Percentiles rank a stretch among this genome's conserved stretches.
phyloP scores from a whole-genome alignment of 2,888 invertebrate species.

The Diaprepes abbreviatus region DNA sequence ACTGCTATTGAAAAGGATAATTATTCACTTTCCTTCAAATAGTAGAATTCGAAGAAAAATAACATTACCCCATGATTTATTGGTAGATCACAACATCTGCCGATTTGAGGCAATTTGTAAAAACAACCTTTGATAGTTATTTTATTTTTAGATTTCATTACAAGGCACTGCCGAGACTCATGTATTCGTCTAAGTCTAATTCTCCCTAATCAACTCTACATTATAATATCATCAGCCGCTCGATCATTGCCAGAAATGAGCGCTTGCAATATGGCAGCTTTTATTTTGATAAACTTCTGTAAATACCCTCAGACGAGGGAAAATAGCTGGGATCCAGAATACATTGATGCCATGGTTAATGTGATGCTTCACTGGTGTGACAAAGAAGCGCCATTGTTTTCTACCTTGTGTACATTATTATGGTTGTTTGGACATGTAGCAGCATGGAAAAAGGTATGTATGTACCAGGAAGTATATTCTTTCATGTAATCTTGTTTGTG shows the following conservation, averaged over 20 bases:
- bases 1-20: no score
- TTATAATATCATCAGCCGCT: slow-evolving; percentile 66
- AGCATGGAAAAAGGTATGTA: slow-evolving; percentile 63
- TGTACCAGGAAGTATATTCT: no score
- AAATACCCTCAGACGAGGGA: slow-evolving; percentile 74
- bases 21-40: no score
- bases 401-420: slow-evolving; percentile 75
- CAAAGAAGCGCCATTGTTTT: slow-evolving; percentile 76
- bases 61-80: no score
- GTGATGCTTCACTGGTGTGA: slow-evolving; percentile 78
- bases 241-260: slow-evolving; percentile 75
- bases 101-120: no score
- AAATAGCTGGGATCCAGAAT: slow-evolving; percentile 74
- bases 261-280: slow-evolving; percentile 70
- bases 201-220: slow-evolving; percentile 65
- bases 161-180: slow-evolving; percentile 62
- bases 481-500: no score
- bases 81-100: no score
- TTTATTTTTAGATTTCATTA: slow-evolving; percentile 65
- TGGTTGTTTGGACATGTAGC: slow-evolving; percentile 76
- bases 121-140: no score
- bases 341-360: slow-evolving; percentile 74
- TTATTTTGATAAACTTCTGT: slow-evolving; percentile 77
- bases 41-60: no score
- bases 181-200: slow-evolving; percentile 62